Conservation (phyloP, 2,888 invertebrate genomes). For the Eulithis testata region DNA sequence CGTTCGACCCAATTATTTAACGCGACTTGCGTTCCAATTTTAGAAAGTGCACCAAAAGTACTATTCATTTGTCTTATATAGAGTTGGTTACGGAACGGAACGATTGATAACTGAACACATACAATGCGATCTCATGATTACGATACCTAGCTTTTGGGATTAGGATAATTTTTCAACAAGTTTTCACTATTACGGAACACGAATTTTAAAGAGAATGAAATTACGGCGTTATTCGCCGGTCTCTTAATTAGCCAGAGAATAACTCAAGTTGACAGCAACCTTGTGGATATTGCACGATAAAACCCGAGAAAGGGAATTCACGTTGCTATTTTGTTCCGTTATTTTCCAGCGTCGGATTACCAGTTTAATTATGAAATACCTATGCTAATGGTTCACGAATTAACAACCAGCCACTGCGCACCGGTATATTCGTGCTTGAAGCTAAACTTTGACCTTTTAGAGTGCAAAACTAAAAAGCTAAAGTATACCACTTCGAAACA, state of each 20-base stretch:
- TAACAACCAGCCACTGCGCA: slow-evolving; percentile 1
- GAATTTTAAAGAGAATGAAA: no score
- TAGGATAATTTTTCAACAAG: no score
- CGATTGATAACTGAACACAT: no score
- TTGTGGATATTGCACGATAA: slow-evolving; percentile 52
- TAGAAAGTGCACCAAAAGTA: slow-evolving; percentile 2
- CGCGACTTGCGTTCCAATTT: background rate
- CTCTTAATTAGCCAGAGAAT: slow-evolving; percentile 40
- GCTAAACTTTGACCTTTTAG: background rate
- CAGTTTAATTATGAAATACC: slow-evolving; percentile 18
- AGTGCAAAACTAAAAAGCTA: background rate
- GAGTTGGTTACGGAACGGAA: no score
- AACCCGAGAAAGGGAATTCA: slow-evolving; percentile 67
- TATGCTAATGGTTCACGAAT: slow-evolving; percentile 15
- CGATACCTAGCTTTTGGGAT: no score
- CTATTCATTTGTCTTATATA: no score
- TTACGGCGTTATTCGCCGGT: no score
- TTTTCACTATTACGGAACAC: no score
- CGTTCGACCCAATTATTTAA: slow-evolving; percentile 7
- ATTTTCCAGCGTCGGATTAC: slow-evolving; percentile 33
- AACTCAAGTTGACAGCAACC: slow-evolving; percentile 58
- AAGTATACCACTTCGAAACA: no score
- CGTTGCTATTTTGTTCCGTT: slow-evolving; percentile 54
- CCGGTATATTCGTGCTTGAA: background rate
- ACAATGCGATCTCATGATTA: no score